Conservation (phyloP, 2,113 vertebrate genomes). For the Calidris pugnax region DNA sequence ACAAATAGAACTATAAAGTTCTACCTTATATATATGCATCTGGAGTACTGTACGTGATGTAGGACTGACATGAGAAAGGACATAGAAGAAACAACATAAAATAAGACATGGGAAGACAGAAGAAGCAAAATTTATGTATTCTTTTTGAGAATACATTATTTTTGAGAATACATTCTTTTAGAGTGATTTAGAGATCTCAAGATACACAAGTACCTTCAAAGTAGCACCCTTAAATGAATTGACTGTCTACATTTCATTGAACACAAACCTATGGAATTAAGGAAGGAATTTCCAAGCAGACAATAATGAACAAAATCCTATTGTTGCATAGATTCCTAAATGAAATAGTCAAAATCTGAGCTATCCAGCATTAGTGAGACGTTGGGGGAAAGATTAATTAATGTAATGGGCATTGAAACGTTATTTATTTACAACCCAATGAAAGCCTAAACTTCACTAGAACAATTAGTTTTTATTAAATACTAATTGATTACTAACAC, state of each 20-base stretch:
- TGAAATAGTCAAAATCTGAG: background rate
- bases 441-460: background rate
- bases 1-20: background rate
- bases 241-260: background rate
- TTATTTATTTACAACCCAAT: background rate
- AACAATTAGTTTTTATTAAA: conserved; percentile 18
- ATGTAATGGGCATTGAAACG: background rate
- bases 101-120: background rate
- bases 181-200: background rate
- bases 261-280: background rate
- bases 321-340: background rate
- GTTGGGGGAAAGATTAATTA: background rate
- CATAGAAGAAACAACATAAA: background rate
- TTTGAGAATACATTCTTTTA: background rate
- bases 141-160: background rate
- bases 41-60: background rate
- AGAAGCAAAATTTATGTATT: background rate
- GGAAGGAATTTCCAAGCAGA: background rate
- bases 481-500: conserved; percentile 23
- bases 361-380: background rate
- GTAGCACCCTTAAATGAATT: background rate
- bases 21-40: background rate
- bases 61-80: background rate
- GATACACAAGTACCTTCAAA: background rate
- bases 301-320: background rate